These are phyloP conservation scores for Nothobranchius kuhntae DNA, from an alignment of 2,113 vertebrate genomes.

Conservation along the genomic window DNA sequence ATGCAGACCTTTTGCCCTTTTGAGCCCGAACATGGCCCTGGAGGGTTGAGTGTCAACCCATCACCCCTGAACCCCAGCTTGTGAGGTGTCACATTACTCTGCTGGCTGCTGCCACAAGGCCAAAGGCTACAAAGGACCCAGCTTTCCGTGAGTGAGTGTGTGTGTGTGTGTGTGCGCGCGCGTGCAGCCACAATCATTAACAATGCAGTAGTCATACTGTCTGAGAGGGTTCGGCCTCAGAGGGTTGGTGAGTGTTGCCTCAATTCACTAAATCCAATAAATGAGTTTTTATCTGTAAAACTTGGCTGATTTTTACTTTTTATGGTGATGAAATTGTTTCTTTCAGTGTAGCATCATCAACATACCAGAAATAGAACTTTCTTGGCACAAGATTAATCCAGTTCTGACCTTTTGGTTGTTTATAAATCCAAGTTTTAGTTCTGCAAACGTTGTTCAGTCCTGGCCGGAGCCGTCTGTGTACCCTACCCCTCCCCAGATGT, in stretches of 20 bases:
- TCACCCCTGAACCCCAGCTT: slow-evolving; percentile 62
- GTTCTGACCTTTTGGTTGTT: no score
- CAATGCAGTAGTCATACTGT: slow-evolving; percentile 36
- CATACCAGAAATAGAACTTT: no score
- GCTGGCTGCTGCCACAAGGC: slow-evolving; percentile 61
- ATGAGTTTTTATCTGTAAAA: background rate
- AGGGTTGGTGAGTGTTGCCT: slow-evolving; percentile 7
- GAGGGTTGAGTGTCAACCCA: slow-evolving; percentile 70
- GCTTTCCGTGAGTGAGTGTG: slow-evolving; percentile 24
- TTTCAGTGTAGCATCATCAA: no score
- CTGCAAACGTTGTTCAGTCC: background rate
- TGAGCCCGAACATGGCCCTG: slow-evolving; percentile 68
- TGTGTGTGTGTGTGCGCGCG: slow-evolving; percentile 29
- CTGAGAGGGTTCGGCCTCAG: slow-evolving; percentile 21
- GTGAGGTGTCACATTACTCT: slow-evolving; percentile 59
- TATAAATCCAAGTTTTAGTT: slow-evolving; percentile 14
- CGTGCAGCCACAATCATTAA: slow-evolving; percentile 37
- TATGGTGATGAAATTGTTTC: slow-evolving; percentile 5
- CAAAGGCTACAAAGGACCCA: slow-evolving; percentile 60
- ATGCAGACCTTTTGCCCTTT: slow-evolving; percentile 69
- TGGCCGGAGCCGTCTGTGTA: slow-evolving; percentile 11
- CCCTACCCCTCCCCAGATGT: slow-evolving; percentile 47
- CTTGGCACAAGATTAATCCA: no score
- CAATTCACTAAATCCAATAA: slow-evolving; percentile 20
- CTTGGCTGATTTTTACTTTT: background rate